phyloP scores from a whole-genome alignment of 2,113 vertebrate genomes.

The Canis aureus region DNA sequence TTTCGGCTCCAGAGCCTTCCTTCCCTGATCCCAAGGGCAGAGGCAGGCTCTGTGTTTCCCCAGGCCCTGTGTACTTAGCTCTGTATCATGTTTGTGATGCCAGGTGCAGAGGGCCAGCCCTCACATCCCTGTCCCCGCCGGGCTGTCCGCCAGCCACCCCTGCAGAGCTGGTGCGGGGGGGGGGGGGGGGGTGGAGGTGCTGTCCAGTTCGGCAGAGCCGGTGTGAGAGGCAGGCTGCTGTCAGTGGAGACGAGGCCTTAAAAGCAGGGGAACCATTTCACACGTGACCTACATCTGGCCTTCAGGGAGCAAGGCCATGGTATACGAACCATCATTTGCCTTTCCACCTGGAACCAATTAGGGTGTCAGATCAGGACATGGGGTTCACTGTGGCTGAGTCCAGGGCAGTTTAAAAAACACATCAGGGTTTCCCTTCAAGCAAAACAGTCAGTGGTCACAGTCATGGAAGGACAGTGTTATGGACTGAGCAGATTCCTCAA shows the following conservation, averaged over 20 bases:
- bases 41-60: not conserved
- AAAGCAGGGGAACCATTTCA: not conserved
- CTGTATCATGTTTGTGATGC: fast-evolving
- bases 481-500: not conserved
- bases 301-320: constrained; percentile 52
- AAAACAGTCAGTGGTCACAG: constrained; percentile 34
- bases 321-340: constrained; percentile 49
- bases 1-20: not conserved
- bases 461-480: too few relatives aligned
- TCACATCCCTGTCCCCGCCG: fast-evolving
- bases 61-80: fast-evolving
- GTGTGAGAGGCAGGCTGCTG: not conserved
- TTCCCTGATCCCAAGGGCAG: not conserved
- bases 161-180: too few relatives aligned
- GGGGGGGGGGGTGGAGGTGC: too few relatives aligned
- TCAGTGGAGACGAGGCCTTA: not conserved
- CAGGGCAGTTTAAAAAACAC: constrained; percentile 56
- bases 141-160: not conserved
- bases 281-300: constrained; percentile 53
- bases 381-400: constrained; percentile 57
- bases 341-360: constrained; percentile 79
- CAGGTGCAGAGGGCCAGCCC: not conserved
- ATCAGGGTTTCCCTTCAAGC: constrained; percentile 69
- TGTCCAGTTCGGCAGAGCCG: too few relatives aligned
- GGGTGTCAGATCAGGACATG: constrained; percentile 70